Evolutionary conservation across 2,888 invertebrate species (phyloP).

Genomic region (Zelleria hepariella): DNA sequence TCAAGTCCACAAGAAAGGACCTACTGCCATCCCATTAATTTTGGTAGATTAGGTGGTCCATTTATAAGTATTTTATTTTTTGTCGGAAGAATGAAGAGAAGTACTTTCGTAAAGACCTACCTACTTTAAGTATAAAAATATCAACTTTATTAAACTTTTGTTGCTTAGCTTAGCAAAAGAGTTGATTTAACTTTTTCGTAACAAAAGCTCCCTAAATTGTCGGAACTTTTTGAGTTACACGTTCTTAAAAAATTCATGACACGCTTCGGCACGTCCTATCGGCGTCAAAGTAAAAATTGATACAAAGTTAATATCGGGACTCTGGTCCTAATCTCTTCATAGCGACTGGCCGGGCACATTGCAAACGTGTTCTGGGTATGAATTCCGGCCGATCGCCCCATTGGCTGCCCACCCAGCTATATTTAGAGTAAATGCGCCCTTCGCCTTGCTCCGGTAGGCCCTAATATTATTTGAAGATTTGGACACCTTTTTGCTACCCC

Average conservation of each 20-base stretch:
- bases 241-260: neutral
- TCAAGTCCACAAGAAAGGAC: neutral
- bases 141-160: neutral
- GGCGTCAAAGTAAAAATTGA: neutral
- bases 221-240: neutral
- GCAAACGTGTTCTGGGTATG: slow-evolving; percentile 44
- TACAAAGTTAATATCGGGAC: neutral
- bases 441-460: slow-evolving; percentile 25
- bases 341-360: slow-evolving; percentile 21
- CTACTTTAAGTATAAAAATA: too few species aligned
- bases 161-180: neutral
- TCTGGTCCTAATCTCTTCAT: slow-evolving; percentile 18
- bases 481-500: slow-evolving; percentile 8
- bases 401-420: slow-evolving; percentile 38
- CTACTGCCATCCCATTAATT: neutral
- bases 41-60: neutral
- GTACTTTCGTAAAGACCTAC: too few species aligned
- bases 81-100: neutral
- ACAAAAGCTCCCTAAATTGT: neutral
- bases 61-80: too few species aligned
- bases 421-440: slow-evolving; percentile 47
- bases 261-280: neutral
- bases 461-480: slow-evolving; percentile 17
- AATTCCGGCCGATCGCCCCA: slow-evolving; percentile 28
- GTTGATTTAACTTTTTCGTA: neutral